phyloP scores from a whole-genome alignment of 1,140 invertebrate genomes.

The Phortica variegata region DNA sequence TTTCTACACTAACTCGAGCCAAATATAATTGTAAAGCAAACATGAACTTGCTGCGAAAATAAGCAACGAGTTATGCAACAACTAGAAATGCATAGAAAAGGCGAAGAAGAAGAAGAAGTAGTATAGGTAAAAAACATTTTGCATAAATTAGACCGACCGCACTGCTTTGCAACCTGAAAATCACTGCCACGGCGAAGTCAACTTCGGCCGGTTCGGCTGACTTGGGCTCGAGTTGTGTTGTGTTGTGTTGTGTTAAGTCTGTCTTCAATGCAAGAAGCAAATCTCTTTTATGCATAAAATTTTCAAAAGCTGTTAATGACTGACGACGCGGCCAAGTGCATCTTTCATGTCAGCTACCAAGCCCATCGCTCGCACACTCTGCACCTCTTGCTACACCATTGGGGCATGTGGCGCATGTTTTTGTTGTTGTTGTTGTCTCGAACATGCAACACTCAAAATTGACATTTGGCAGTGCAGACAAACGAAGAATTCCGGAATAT shows the following conservation, averaged over 20 bases:
- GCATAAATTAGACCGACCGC: conserved; percentile 43
- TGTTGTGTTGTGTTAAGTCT: not conserved
- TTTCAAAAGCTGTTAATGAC: conserved; percentile 50
- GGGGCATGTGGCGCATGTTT: no score
- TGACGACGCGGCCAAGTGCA: conserved; percentile 18
- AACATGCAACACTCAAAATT: conserved; percentile 7
- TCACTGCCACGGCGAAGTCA: conserved; percentile 41
- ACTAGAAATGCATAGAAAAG: no score
- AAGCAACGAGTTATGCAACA: no score
- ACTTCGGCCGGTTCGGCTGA: conserved; percentile 23
- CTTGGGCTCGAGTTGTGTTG: no score
- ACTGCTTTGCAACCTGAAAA: conserved; percentile 47
- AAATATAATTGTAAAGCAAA: no score
- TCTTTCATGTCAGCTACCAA: conserved; percentile 19
- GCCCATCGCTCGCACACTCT: not conserved
- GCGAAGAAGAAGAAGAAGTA: no score
- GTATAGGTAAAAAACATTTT: conserved; percentile 48
- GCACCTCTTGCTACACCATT: no score
- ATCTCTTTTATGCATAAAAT: conserved; percentile 34
- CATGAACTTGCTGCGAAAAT: no score
- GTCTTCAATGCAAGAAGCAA: conserved; percentile 6
- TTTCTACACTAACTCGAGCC: no score
- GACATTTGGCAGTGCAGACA: conserved; percentile 1
- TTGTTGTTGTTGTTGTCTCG: no score
- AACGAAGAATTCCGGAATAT: no score